A percentile compares a stretch with the other conserved stretches of the same genome.
Conservation (phyloP, 2,113 vertebrate genomes). For the Pygathrix nemaeus region DNA sequence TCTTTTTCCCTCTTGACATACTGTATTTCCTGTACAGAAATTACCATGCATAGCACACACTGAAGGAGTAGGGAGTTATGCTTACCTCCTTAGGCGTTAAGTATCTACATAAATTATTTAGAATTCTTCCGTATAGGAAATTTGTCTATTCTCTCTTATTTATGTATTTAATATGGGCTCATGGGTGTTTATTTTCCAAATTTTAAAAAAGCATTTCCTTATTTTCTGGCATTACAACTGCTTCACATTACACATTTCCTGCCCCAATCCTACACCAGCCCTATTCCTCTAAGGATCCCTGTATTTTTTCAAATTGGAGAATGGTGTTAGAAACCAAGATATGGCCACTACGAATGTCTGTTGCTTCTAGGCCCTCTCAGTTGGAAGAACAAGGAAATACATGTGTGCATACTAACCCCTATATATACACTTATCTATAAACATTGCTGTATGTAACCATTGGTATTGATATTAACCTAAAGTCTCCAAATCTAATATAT, state of each 20-base stretch:
- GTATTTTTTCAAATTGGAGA: neutral
- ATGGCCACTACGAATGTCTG: neutral
- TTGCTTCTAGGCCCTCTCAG: neutral
- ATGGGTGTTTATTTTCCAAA: neutral
- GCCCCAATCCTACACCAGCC: neutral
- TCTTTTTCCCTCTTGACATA: neutral
- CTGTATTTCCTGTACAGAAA: neutral
- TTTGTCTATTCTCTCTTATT: neutral
- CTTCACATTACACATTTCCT: neutral
- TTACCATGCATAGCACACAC: neutral
- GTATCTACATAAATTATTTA: neutral
- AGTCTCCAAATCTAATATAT: neutral
- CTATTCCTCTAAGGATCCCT: neutral
- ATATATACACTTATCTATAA: neutral
- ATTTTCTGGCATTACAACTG: neutral
- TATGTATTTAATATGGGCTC: neutral
- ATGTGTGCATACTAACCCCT: neutral
- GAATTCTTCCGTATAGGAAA: neutral
- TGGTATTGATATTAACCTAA: neutral
- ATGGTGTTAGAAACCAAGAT: constrained; percentile 11
- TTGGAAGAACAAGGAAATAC: neutral
- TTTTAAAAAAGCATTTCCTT: neutral
- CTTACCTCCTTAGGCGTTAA: neutral
- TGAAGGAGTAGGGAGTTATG: neutral
- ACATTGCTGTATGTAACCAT: neutral